These are phyloP conservation scores for Sialia sialis DNA, from an alignment of 2,113 vertebrate species.

Conservation along the genomic window DNA sequence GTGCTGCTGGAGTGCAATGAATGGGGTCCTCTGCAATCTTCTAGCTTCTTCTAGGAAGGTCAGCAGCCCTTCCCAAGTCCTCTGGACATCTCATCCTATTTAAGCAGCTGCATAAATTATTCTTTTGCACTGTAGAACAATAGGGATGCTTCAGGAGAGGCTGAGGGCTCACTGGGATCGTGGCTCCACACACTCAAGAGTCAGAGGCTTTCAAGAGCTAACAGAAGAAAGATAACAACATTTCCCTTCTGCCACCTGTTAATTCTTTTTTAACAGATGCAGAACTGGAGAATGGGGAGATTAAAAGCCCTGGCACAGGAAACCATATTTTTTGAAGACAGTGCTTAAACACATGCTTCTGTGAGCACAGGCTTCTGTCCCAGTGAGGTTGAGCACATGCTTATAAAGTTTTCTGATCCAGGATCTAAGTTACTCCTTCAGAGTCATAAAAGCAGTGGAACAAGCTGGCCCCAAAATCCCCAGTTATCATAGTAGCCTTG, in stretches of 20 bases:
- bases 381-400: background rate
- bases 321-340: slow-evolving; percentile 52
- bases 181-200: background rate
- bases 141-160: background rate
- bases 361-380: slow-evolving; percentile 25
- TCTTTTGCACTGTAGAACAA: background rate
- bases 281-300: slow-evolving; percentile 42
- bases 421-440: background rate
- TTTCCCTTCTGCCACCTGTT: slow-evolving; percentile 60
- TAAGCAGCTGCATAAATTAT: background rate
- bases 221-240: slow-evolving; percentile 50
- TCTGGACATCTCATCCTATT: background rate
- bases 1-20: background rate
- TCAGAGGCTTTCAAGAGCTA: slow-evolving; percentile 22
- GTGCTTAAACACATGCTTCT: slow-evolving; percentile 36
- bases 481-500: background rate
- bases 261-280: slow-evolving; percentile 62
- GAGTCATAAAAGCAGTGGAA: background rate
- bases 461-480: background rate
- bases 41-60: background rate
- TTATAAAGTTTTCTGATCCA: background rate
- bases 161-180: background rate
- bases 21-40: background rate
- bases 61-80: background rate
- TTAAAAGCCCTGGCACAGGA: slow-evolving; percentile 62